Evolutionary conservation across 53 echinoderm and acorn worm genomes (phyloP).

Genomic region (Glandiceps talaboti): DNA sequence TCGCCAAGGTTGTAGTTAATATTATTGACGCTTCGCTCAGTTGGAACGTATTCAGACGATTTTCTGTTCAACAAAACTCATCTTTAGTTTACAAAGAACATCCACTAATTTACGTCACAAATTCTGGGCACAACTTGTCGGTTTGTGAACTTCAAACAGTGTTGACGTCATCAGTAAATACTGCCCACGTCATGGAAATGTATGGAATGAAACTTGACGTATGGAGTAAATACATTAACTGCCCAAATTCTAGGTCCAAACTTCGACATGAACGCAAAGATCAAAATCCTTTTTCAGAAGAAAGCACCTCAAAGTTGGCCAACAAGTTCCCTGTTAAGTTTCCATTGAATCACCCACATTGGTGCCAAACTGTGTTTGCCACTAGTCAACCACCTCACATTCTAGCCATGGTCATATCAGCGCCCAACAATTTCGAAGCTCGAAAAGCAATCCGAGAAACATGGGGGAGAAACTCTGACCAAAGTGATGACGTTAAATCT

Average conservation of each 20-base stretch:
- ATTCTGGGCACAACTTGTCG: background rate
- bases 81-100: too few species aligned
- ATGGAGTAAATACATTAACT: background rate
- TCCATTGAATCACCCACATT: background rate
- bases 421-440: background rate
- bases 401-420: background rate
- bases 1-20: too few species aligned
- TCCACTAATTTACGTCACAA: background rate
- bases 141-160: background rate
- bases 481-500: slow-evolving; percentile 12
- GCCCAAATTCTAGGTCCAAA: background rate
- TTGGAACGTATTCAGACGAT: too few species aligned
- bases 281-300: background rate
- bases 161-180: background rate
- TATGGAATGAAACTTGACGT: background rate
- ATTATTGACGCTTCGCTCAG: too few species aligned
- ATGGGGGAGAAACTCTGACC: background rate
- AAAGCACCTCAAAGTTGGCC: background rate
- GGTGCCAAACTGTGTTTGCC: background rate
- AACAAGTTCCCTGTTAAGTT: background rate
- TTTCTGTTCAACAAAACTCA: too few species aligned
- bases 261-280: background rate
- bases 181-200: background rate
- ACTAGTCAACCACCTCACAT: background rate
- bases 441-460: background rate